These are phyloP conservation scores for Chiloscyllium punctatum DNA, from an alignment of 2,797 vertebrate species.

Conservation along the genomic window DNA sequence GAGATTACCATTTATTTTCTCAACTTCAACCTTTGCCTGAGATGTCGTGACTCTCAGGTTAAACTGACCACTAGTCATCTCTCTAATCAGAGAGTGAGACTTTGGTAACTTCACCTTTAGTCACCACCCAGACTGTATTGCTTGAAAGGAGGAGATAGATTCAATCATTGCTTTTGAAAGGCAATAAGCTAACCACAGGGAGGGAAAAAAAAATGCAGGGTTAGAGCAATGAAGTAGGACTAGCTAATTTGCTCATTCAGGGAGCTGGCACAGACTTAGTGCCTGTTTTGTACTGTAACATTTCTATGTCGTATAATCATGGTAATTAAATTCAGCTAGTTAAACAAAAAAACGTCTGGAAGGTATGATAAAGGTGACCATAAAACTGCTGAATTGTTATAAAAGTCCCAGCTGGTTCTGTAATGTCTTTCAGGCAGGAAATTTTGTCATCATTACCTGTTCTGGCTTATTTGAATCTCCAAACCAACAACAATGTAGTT, in stretches of 20 bases:
- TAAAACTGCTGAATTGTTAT: not conserved
- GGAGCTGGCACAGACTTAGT: not conserved
- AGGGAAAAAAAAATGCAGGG: not conserved
- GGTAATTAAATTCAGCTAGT: not conserved
- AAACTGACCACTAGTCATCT: too few species aligned
- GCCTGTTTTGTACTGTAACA: not conserved
- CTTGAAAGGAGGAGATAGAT: not conserved
- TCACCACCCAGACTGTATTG: not conserved
- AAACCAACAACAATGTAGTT: not conserved
- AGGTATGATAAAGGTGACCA: not conserved
- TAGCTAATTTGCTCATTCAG: not conserved
- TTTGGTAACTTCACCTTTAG: too few species aligned
- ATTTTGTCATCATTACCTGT: not conserved
- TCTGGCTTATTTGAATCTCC: not conserved
- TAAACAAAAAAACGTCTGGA: not conserved
- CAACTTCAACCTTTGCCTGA: too few species aligned
- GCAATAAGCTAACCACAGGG: too few species aligned
- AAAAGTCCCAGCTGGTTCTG: not conserved
- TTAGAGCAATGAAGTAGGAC: not conserved
- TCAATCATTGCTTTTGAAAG: not conserved
- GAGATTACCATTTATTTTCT: too few species aligned
- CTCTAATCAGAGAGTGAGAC: too few species aligned
- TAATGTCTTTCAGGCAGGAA: not conserved
- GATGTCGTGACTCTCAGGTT: too few species aligned
- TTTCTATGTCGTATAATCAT: not conserved